Evolutionary conservation across 2,113 vertebrate species (phyloP), one percentile per base, ranked within the genome.

Genomic region (Gymnorhina tibicen): DNA sequence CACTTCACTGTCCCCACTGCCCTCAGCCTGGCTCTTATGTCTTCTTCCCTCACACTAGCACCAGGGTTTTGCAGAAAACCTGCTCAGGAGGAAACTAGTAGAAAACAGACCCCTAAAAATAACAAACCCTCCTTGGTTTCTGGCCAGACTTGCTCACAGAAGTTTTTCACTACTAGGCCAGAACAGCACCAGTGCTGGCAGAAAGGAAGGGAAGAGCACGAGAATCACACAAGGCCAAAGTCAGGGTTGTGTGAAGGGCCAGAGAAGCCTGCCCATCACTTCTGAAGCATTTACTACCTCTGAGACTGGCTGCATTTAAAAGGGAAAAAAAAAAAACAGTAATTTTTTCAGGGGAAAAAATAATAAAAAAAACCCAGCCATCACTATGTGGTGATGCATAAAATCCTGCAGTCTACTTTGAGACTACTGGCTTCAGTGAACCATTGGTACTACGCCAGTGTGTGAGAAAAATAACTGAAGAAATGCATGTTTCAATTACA

Each of bases 21-120:
- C 91, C 82, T 16, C 1, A 32, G 37, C 28, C 52, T 1, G 0
- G 5, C 26, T 41, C 58, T 5, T 3, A 0, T 0, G 4, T 3
- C 68, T 13, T 19, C 23, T 16, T 33, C 49, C 69, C 37, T 42
- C 63, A 39, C 5, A 7, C 11, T 0, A 33, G 39, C 26, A 46
- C 8, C 67, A 35, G 24, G 1, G 6, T 3, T 58, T 42, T 28
- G 47, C 56, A 52, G 21, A 6, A 60, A 85, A 75, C 11, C 47
- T 13, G 3, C 1, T 49, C 70, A 69, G 49, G 33, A 59, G 68
- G 15, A 84, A 93, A 53, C 22, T 7, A 59, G n/a, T 3, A 33
- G 46, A 88, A 86, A 86, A 73, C 1, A 2, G 64, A 89, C 41
- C 7, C 21, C 58, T 8, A 30, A 52, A 53, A 64, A 64, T 5